A percentile compares a stretch with the other conserved stretches of the same genome.
These are phyloP conservation scores for Pterocles gutturalis DNA, from an alignment of 2,113 vertebrate species.

Conservation along the genomic window DNA sequence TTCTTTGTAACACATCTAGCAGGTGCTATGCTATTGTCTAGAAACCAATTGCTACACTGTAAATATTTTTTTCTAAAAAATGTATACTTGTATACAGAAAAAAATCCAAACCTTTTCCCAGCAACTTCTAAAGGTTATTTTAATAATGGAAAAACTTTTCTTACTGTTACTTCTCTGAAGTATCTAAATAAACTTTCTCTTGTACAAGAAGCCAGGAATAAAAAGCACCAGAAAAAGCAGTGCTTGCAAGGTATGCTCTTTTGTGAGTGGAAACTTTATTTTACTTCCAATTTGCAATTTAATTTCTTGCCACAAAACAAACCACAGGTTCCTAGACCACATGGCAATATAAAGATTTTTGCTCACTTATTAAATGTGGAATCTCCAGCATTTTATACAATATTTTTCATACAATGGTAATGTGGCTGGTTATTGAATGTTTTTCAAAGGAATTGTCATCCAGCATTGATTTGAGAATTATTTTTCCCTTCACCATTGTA, in stretches of 20 bases:
- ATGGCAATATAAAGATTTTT: neutral
- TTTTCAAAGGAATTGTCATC: neutral
- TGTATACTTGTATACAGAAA: neutral
- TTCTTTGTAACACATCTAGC: neutral
- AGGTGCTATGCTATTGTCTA: neutral
- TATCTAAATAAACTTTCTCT: neutral
- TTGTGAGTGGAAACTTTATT: neutral
- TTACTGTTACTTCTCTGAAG: neutral
- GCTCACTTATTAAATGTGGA: neutral
- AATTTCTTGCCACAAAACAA: neutral
- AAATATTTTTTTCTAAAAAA: neutral
- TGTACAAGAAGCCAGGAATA: neutral
- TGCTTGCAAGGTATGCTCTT: neutral
- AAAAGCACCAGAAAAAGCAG: neutral
- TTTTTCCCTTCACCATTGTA: neutral
- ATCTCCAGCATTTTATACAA: neutral
- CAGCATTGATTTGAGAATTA: neutral
- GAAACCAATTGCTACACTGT: constrained; percentile 23
- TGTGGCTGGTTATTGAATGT: neutral
- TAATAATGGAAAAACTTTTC: neutral
- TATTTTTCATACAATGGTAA: neutral
- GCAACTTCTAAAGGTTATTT: neutral
- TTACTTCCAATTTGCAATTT: neutral
- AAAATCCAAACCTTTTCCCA: neutral
- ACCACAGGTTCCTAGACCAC: neutral